Percentiles rank a stretch among this genome's conserved stretches.
phyloP scores from a whole-genome alignment of 2,888 invertebrate genomes.

The Coremacera marginata region DNA sequence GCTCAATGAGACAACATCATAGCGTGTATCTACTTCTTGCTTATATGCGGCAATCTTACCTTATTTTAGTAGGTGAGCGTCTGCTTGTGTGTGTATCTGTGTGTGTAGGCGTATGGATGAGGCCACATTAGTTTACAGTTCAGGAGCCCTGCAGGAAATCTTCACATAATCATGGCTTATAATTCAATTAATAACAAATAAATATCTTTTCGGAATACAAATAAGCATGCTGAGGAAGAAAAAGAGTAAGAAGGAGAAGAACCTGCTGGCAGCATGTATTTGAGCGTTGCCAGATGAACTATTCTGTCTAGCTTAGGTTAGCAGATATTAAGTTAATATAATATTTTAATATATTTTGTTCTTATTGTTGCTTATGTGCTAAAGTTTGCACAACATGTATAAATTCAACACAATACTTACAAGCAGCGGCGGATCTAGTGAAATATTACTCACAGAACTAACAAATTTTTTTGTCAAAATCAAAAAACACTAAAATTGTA shows the following conservation, averaged over 20 bases:
- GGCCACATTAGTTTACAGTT: conserved; percentile 34
- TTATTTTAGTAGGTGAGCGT: neutral
- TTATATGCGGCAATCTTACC: neutral
- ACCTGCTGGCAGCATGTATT: neutral
- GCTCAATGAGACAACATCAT: conserved; percentile 17
- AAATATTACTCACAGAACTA: no score
- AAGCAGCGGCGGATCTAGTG: no score
- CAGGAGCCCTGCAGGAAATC: conserved; percentile 59
- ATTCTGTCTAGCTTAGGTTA: no score
- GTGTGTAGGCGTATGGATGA: neutral
- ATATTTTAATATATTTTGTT: no score
- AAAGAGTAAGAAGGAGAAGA: neutral
- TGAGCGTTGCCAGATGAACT: no score
- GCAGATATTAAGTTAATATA: no score
- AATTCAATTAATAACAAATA: conserved; percentile 65
- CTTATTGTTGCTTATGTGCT: no score
- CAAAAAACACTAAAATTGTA: no score
- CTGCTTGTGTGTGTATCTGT: neutral
- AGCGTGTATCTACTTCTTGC: neutral
- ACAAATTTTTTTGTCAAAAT: no score
- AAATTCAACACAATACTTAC: no score
- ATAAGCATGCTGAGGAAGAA: neutral
- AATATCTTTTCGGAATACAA: conserved; percentile 39
- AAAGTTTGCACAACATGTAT: no score
- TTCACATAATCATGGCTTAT: conserved; percentile 66